Conservation (phyloP, 2,888 invertebrate species). For the Thymelicus lineola region DNA sequence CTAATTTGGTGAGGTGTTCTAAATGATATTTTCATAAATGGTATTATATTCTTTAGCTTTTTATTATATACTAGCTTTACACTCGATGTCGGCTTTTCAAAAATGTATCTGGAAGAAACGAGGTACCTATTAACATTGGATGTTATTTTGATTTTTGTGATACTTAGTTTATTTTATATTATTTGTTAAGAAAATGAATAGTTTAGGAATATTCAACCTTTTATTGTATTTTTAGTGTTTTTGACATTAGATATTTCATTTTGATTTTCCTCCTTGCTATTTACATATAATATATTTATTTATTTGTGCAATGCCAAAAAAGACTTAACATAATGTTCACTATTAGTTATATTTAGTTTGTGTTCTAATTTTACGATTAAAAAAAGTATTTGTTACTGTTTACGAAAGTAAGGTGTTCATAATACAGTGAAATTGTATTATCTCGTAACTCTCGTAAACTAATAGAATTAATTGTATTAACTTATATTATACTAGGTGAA, state of each 20-base stretch:
- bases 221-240: conserved; percentile 43
- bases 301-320: conserved; percentile 70
- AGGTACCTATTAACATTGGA: conserved; percentile 81
- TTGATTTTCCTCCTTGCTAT: conserved; percentile 51
- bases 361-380: conserved; percentile 58
- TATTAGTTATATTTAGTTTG: conserved; percentile 69
- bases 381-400: conserved; percentile 58
- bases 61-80: conserved; percentile 78
- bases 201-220: conserved; percentile 40
- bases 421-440: conserved; percentile 54
- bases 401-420: conserved; percentile 64
- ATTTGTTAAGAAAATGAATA: conserved; percentile 48
- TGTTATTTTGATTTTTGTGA: conserved; percentile 71
- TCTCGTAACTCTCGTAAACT: conserved; percentile 73
- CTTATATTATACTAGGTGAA: conserved; percentile 73
- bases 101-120: conserved; percentile 82
- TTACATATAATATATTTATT: conserved; percentile 66
- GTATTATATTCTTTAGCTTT: conserved; percentile 76
- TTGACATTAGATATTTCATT: conserved; percentile 42
- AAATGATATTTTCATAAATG: conserved; percentile 73
- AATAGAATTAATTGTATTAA: conserved; percentile 82
- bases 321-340: conserved; percentile 59
- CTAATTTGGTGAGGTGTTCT: conserved; percentile 67
- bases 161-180: conserved; percentile 52
- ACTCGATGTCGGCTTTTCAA: conserved; percentile 83